These are phyloP conservation scores for Pimpla rufipes DNA, from an alignment of 2,888 invertebrate genomes.

Conservation along the genomic window DNA sequence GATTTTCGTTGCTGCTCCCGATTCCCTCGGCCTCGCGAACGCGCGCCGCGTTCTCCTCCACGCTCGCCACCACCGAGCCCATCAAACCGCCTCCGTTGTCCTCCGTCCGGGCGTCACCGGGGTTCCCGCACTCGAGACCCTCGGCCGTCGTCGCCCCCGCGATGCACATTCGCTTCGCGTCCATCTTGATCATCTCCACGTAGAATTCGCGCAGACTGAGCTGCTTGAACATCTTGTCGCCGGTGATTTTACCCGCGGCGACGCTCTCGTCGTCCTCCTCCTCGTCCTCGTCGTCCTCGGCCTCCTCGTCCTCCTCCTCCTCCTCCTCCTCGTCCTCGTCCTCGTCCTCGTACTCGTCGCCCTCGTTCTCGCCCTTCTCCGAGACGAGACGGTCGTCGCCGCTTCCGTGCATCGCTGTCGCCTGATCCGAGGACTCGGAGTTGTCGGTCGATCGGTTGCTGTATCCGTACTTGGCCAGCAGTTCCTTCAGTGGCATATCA, in stretches of 20 bases:
- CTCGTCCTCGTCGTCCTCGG: conserved; percentile 82
- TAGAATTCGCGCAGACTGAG: conserved; percentile 83
- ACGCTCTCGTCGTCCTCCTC: conserved; percentile 74
- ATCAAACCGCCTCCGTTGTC: conserved; percentile 47
- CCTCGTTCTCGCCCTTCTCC: conserved; percentile 79
- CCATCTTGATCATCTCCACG: conserved; percentile 81
- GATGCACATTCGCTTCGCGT: conserved; percentile 65
- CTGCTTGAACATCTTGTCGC: conserved; percentile 65
- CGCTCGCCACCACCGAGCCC: not conserved
- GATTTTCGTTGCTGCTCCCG: conserved; percentile 56
- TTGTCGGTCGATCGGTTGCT: conserved; percentile 84
- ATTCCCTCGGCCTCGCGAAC: conserved; percentile 55
- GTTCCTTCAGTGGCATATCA: conserved; percentile 98
- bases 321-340: conserved; percentile 72
- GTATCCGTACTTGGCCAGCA: conserved; percentile 96
- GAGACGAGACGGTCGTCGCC: conserved; percentile 68
- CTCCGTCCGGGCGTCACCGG: conserved; percentile 24
- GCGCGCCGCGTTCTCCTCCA: conserved; percentile 72
- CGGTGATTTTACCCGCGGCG: conserved; percentile 39
- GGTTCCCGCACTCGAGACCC: conserved; percentile 51
- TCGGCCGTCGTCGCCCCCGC: conserved; percentile 43
- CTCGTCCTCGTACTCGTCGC: conserved; percentile 82
- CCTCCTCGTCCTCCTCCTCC: conserved; percentile 84
- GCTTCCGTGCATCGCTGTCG: conserved; percentile 80
- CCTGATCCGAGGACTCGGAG: conserved; percentile 81